phyloP scores from a whole-genome alignment of 2,797 vertebrate genomes.

The Cephalopachus bancanus region DNA sequence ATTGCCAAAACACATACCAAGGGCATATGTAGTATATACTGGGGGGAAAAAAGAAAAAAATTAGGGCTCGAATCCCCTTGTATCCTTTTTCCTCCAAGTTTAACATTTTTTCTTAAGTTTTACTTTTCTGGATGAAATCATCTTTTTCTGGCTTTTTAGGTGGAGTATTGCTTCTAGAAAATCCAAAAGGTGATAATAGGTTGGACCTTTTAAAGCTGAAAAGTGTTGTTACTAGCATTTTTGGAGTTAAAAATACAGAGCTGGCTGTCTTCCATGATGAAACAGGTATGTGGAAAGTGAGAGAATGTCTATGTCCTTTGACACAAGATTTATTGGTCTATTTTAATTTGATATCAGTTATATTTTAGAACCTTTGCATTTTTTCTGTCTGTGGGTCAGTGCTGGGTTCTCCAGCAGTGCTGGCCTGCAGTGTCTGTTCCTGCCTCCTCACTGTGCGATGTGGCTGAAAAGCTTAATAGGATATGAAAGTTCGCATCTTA shows the following conservation, averaged over 20 bases:
- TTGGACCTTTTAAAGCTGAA: slow-evolving; percentile 91
- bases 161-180: slow-evolving; percentile 96
- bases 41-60: background rate
- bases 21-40: background rate
- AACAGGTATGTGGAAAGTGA: slow-evolving; percentile 89
- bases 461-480: background rate
- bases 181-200: slow-evolving; percentile 95
- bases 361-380: background rate
- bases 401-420: background rate
- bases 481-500: background rate
- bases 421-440: background rate
- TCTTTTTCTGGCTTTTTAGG: slow-evolving; percentile 88
- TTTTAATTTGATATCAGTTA: background rate
- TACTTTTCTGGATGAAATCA: slow-evolving; percentile 70
- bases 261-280: slow-evolving; percentile 91
- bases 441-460: background rate
- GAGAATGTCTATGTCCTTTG: background rate
- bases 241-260: slow-evolving; percentile 89
- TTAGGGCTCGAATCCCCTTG: background rate
- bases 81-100: background rate
- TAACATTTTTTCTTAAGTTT: background rate
- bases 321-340: accelerated
- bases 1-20: background rate
- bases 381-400: background rate
- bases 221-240: slow-evolving; percentile 92